phyloP scores from a whole-genome alignment of 2,113 vertebrate species.

The Carassius carassius region DNA sequence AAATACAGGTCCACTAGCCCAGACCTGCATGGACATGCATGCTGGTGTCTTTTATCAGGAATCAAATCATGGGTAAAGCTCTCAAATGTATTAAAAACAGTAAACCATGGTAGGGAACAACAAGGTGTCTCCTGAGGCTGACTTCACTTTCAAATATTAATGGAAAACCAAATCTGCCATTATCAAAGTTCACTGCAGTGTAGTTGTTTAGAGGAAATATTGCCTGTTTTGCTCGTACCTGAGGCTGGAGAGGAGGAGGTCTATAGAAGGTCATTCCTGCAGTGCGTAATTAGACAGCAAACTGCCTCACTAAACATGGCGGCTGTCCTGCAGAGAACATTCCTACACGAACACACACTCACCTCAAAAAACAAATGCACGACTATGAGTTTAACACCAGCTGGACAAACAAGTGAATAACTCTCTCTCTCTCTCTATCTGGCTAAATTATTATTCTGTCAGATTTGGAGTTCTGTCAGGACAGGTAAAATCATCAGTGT shows the following conservation, averaged over 20 bases:
- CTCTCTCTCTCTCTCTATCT: neutral
- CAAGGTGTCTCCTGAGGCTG: neutral
- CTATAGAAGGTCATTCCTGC: conserved; percentile 76
- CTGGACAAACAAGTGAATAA: neutral
- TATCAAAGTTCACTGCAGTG: conserved; percentile 32
- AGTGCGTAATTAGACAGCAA: conserved; percentile 79
- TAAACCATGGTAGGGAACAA: neutral
- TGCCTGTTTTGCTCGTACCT: conserved; percentile 24
- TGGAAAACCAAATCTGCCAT: neutral
- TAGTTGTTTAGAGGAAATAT: conserved; percentile 32
- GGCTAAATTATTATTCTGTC: neutral
- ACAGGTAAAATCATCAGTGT: neutral
- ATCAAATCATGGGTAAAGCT: neutral
- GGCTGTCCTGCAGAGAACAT: conserved; percentile 65
- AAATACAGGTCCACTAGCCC: neutral
- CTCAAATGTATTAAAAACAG: neutral
- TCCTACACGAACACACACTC: conserved; percentile 45
- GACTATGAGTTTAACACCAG: conserved; percentile 17
- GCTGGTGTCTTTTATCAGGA: neutral
- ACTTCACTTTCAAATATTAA: conserved; percentile 8
- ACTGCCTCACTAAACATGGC: conserved; percentile 74
- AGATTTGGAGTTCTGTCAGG: neutral
- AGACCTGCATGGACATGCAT: neutral
- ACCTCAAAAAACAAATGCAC: conserved; percentile 17
- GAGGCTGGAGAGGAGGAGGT: neutral